A percentile compares a stretch with the other conserved stretches of the same genome.
phyloP scores from a whole-genome alignment of 2,888 invertebrate species.

The Rotaria magnacalcarata region DNA sequence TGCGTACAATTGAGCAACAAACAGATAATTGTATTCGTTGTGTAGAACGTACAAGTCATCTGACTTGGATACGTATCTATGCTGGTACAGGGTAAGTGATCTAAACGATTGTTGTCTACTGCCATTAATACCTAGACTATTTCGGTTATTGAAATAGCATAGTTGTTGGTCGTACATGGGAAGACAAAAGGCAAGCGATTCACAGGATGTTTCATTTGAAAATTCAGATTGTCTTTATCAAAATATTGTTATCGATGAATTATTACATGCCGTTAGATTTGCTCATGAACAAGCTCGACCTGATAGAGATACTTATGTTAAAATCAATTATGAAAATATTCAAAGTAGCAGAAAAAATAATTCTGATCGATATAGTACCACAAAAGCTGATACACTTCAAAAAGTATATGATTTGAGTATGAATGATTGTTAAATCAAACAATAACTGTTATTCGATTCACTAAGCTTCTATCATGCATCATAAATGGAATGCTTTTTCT shows the following conservation, averaged over 20 bases:
- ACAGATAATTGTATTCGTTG: slow-evolving; percentile 43
- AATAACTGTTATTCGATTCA: not conserved
- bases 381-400: not conserved
- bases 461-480: slow-evolving; percentile 44
- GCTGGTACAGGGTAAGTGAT: slow-evolving; percentile 36
- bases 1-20: slow-evolving; percentile 42
- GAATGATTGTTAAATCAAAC: too few relatives aligned
- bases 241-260: slow-evolving; percentile 40
- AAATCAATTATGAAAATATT: slow-evolving; percentile 40
- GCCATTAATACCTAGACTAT: not conserved
- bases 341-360: slow-evolving; percentile 25
- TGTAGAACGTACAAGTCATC: slow-evolving; percentile 32
- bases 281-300: slow-evolving; percentile 45
- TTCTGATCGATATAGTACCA: slow-evolving; percentile 36
- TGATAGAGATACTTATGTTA: slow-evolving; percentile 44
- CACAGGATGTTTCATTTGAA: slow-evolving; percentile 37
- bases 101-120: not conserved
- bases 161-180: slow-evolving; percentile 36
- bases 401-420: slow-evolving; percentile 28
- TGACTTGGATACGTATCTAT: slow-evolving; percentile 40
- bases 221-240: slow-evolving; percentile 38
- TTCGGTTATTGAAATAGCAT: not conserved
- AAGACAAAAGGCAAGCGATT: not conserved
- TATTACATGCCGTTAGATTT: slow-evolving; percentile 45
- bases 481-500: slow-evolving; percentile 45